Evolutionary conservation across 2,888 invertebrate species (phyloP).

Genomic region (Cerceris rybyensis): DNA sequence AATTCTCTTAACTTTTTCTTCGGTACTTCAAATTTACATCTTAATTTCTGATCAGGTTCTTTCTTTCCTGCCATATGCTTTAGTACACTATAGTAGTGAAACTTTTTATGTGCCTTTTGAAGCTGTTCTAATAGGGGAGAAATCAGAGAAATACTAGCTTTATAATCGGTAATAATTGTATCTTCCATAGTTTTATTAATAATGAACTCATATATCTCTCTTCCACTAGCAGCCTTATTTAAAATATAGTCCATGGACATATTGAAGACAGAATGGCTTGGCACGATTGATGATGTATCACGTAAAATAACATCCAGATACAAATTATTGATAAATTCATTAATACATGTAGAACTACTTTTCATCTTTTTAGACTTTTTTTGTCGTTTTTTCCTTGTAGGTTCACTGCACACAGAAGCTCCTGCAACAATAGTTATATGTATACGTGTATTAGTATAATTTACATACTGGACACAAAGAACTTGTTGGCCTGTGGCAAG

Average conservation of each 20-base stretch:
- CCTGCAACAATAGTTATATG: no score
- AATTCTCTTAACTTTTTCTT: constrained; percentile 5
- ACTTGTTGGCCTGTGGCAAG: no score
- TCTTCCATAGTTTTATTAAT: background rate
- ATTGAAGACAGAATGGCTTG: background rate
- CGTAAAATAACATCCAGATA: constrained; percentile 9
- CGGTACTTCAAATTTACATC: background rate
- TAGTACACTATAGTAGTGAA: constrained; percentile 21
- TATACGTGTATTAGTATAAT: no score
- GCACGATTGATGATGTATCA: constrained; percentile 4
- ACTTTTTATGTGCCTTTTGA: constrained; percentile 11
- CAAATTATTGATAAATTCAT: background rate
- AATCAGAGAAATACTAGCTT: constrained; percentile 6
- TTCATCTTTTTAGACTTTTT: background rate
- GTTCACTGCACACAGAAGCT: background rate
- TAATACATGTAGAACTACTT: background rate
- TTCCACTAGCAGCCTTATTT: constrained; percentile 7
- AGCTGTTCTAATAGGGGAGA: constrained; percentile 20
- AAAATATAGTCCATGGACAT: constrained; percentile 1
- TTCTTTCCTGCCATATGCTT: constrained; percentile 1
- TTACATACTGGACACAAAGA: no score
- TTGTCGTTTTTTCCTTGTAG: background rate
- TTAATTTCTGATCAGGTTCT: background rate
- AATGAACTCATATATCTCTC: constrained; percentile 27
- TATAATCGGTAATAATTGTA: constrained; percentile 4